Evolutionary conservation across 2,113 vertebrate species (phyloP), one percentile per base, ranked within the genome.

Genomic region (Amphiprion percula): DNA sequence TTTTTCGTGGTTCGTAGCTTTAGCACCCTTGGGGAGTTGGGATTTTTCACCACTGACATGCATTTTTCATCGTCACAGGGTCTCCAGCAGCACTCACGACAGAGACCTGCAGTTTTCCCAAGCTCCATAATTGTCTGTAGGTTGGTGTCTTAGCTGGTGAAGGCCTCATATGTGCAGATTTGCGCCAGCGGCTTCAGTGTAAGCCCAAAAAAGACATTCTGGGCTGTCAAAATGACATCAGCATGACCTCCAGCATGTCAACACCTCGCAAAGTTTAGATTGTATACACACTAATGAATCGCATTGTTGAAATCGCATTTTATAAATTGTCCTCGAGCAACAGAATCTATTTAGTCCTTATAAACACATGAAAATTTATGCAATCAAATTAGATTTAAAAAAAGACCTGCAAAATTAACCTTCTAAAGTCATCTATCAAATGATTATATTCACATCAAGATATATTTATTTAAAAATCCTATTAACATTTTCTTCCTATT

Each of bases 1-100:
- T 83, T 21, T 76, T 68, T 74, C 79, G 39, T 83, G 84, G 76
- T 90, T 94, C 88, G 91, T 83, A 88, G 75, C 82, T 77, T 75
- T 65, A 82, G 49, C 54, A 59, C 37, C 83, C 82, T 89, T 62
- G 4, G 52, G 23, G 79, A 89, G 55, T 77, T 68, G 61, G 55
- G 64, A 56, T 89, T 95, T 92, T 90, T 93, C 90, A 92, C 62
- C 59, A 79, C 67, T 90, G 87, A 91, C 91, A 88, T 91, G 70
- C 88, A 91, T 90, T 92, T 93, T 91, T 92, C 66, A 80, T 91
- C 85, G 90, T 87, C 62, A 79, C 87, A 79, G 83, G 87, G 82
- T 84, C 0, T 3, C 14, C 67, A 88, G 75, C 74, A 89, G 67
- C 67, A 82, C 59, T 91, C 78, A 65, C 59, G 68, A 70, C 10